A percentile compares a stretch with the other conserved stretches of the same genome.
Conservation (phyloP, 2,888 invertebrate species). For the Heliconius charithonia region DNA sequence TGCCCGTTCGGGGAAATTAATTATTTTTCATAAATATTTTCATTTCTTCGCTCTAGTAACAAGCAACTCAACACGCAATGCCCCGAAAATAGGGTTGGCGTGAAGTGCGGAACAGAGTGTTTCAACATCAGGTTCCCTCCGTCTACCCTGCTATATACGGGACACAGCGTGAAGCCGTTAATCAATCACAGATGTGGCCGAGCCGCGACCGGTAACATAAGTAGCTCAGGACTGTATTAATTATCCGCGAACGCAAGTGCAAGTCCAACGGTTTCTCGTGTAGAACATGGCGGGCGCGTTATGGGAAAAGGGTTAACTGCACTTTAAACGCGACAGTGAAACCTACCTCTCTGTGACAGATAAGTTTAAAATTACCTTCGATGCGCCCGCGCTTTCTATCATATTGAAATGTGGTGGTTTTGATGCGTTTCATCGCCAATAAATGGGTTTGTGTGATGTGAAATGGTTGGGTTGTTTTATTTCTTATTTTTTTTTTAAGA, state of each 20-base stretch:
- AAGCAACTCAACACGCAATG: no score
- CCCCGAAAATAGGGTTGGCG: no score
- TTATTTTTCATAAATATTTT: no score
- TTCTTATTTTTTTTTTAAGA: not conserved
- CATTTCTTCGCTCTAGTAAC: no score
- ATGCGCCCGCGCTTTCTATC: conserved; percentile 24
- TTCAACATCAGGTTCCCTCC: no score
- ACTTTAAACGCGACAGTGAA: conserved; percentile 51
- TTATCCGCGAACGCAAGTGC: conserved; percentile 66
- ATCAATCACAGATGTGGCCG: conserved; percentile 71
- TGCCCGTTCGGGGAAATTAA: no score
- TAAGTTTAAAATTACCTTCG: conserved; percentile 22
- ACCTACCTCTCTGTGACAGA: conserved; percentile 25
- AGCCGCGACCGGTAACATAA: conserved; percentile 69
- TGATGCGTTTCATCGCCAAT: not conserved
- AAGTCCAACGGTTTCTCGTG: conserved; percentile 78
- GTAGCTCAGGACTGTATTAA: conserved; percentile 79
- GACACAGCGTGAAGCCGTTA: no score
- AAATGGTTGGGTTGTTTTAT: not conserved
- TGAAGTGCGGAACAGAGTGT: no score
- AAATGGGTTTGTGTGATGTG: not conserved
- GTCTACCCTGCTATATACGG: no score
- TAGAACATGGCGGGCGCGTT: conserved; percentile 72
- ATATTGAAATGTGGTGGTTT: conserved; percentile 22
- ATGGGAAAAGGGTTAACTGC: conserved; percentile 74